Base-by-base conservation (phyloP, 1,140 invertebrate genomes). In the Drosophila melanica region DNA sequence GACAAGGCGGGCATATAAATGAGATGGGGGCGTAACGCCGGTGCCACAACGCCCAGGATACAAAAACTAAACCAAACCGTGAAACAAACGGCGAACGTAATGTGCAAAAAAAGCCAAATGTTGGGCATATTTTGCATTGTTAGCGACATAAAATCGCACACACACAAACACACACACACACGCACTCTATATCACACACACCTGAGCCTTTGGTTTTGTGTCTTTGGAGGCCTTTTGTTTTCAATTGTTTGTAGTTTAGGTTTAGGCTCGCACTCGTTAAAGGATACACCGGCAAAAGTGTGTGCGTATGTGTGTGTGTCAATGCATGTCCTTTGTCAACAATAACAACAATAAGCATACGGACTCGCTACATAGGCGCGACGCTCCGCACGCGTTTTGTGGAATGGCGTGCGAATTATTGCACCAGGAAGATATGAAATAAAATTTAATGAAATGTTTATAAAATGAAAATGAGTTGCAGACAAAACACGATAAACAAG, bases 361-460 rank as follows among this genome's bases (percentile, higher is more conserved):
- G 14, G 47, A 68, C 76, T 66, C 51, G 60, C 76, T 79, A 74
- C 74, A 85, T 77, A 80, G 80, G 78, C 77, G 70, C 79, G 69
- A 82, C 74, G 74, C 69, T 72, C 53, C 64, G 79, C 77, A 84
- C 84, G 84, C 84, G 84, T 89, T 81, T 81, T 81, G 69, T 89
- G 84, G 84, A 85, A 89, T 89, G 84, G 85, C 85, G 84, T 89
- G 84, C 84, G 84, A 89, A 89, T 90, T 89, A 89, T 89, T 90
- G 85, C 84, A 79, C 84, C 84, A 89, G 84, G 84, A 89, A 89
- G 84, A 89, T 89, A 89, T 90, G 84, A 81, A 87, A 89, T 89
- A 89, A 89, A 89, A 89, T 89, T 89, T 89, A 89, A 89, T 89
- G 84, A 89, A 89, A 89, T 89, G 84, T 84, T 89, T 87, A 84